phyloP scores from a whole-genome alignment of 2,113 vertebrate species.

The Deroptyus accipitrinus region DNA sequence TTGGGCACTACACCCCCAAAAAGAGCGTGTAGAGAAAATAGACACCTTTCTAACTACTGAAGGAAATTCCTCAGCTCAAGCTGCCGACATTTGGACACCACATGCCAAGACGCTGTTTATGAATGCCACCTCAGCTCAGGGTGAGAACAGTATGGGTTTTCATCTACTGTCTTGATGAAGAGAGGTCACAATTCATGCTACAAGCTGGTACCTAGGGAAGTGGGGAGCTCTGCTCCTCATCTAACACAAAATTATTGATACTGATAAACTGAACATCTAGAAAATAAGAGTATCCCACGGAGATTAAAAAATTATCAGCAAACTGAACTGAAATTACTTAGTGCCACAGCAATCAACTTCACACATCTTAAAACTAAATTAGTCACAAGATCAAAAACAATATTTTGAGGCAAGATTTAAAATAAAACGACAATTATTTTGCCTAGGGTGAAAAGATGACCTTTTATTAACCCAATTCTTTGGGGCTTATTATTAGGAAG shows the following conservation, averaged over 20 bases:
- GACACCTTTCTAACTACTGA: background rate
- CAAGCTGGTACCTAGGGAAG: background rate
- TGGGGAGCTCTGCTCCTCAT: background rate
- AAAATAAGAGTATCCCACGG: background rate
- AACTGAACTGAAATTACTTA: background rate
- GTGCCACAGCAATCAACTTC: slow-evolving; percentile 9
- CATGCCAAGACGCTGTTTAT: background rate
- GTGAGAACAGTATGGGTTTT: background rate
- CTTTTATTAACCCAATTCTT: background rate
- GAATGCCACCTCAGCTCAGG: background rate
- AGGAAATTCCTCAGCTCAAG: background rate
- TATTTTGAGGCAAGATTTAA: background rate
- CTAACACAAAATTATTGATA: background rate
- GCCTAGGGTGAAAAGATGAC: background rate
- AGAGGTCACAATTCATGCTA: background rate
- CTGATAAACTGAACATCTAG: background rate
- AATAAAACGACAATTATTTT: background rate
- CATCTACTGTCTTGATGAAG: background rate
- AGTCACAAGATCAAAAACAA: slow-evolving; percentile 6
- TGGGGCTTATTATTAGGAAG: background rate
- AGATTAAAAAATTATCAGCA: background rate
- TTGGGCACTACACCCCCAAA: background rate
- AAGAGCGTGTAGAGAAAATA: background rate
- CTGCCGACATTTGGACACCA: background rate
- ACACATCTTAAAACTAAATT: background rate